Evolutionary conservation across 2,888 invertebrate genomes (phyloP), one percentile per base, ranked within the genome.

Genomic region (Neoitamus cyanurus): DNA sequence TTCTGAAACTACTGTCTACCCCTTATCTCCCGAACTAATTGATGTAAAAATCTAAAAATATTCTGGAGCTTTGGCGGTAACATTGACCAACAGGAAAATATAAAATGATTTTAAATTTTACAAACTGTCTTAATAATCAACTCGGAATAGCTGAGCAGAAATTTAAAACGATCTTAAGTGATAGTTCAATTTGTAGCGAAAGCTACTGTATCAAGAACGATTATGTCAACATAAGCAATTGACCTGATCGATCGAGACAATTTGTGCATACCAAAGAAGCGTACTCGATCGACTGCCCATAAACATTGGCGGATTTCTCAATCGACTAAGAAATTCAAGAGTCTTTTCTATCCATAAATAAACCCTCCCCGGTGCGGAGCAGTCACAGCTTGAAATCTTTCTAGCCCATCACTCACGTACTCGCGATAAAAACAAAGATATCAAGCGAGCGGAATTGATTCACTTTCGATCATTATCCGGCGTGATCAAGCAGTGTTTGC

Each of bases 381-480:
- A 20, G 58, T 0, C 58, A 58, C 58, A 15, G 34, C 13, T 34
- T 73, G 37, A 73, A 36, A 73, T 36, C 31, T 36, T 36, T 20
- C 11, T 73, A 15, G 73, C 6, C 73, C 73, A 73, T 73, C 37
- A 73, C 73, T 73, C 73, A 73, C 73, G 73, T 73, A 73, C 37
- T 73, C 6, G 1, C 36, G 73, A 37, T 73, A 73, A 73, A 73
- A 73, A 36, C 73, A 73, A 73, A 73, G 34, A 73, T 73, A 73
- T 36, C 36, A 34, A 34, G 20, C 20, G 20, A 73, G 36, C 34
- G 20, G 73, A 73, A 73, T 73, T 73, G n/a, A 73, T 73, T 36
- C 37, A 73, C 73, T 73, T 73, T 73, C 73, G 73, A 36, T 73
- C 73, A 34, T 73, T 73, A 73, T 73, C 73, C 58, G 36, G 20